phyloP scores from a whole-genome alignment of 2,888 invertebrate species.

The Watsonalla cultraria region DNA sequence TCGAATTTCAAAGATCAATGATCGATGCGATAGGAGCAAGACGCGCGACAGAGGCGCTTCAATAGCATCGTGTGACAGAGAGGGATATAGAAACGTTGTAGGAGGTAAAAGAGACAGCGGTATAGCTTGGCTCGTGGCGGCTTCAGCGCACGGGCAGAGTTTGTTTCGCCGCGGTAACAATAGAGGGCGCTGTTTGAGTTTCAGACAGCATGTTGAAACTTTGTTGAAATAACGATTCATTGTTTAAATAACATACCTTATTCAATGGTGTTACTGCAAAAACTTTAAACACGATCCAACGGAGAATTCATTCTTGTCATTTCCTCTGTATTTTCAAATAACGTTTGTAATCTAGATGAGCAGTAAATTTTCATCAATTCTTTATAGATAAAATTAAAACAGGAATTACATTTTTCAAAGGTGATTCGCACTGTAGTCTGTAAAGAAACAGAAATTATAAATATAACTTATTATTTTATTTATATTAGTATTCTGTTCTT shows the following conservation, averaged over 20 bases:
- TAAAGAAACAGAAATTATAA: too few relatives aligned
- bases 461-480: too few relatives aligned
- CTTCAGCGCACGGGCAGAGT: slow-evolving; percentile 43
- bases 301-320: background rate
- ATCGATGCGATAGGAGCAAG: slow-evolving; percentile 72
- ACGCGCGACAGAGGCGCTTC: slow-evolving; percentile 48
- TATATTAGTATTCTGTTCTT: too few relatives aligned
- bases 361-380: background rate
- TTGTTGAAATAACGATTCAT: background rate
- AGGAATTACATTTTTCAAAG: too few relatives aligned
- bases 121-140: slow-evolving; percentile 65
- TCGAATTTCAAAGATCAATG: slow-evolving; percentile 78
- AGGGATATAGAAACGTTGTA: slow-evolving; percentile 18
- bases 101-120: slow-evolving; percentile 34
- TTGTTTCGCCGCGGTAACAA: slow-evolving; percentile 20
- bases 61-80: slow-evolving; percentile 39
- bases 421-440: too few relatives aligned
- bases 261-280: slow-evolving; percentile 24
- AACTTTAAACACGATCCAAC: slow-evolving; percentile 15
- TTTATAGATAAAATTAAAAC: too few relatives aligned
- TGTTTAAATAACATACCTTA: slow-evolving; percentile 26
- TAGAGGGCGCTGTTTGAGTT: slow-evolving; percentile 57
- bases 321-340: background rate
- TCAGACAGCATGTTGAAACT: slow-evolving; percentile 13
- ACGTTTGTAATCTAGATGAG: too few relatives aligned